Conservation (phyloP, 2,888 invertebrate genomes). For the Esperia sulphurella region DNA sequence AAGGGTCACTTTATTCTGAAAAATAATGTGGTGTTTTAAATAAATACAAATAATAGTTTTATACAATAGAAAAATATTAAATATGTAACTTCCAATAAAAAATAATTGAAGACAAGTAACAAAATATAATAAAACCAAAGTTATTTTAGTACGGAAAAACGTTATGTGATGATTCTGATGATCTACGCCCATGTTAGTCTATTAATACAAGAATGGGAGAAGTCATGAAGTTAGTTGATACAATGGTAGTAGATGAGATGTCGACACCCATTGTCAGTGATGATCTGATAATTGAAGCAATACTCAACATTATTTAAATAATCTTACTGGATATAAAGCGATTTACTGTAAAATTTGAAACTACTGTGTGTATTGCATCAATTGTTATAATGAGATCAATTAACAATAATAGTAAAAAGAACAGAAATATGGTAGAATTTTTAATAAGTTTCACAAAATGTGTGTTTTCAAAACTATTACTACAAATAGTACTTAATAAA, state of each 20-base stretch:
- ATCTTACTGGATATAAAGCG: background rate
- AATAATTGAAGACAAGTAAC: constrained; percentile 57
- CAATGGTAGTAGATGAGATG: constrained; percentile 32
- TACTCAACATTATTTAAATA: constrained; percentile 23
- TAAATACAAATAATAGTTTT: background rate
- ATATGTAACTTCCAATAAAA: background rate
- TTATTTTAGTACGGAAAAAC: constrained; percentile 57
- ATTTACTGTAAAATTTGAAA: background rate
- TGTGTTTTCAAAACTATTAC: too few species aligned
- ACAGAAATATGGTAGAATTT: constrained; percentile 1
- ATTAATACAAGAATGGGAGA: constrained; percentile 34
- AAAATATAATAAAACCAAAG: constrained; percentile 38
- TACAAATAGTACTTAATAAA: too few species aligned
- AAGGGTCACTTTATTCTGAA: constrained; percentile 1
- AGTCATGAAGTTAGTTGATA: constrained; percentile 50
- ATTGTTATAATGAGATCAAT: constrained; percentile 19
- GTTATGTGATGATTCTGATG: constrained; percentile 19
- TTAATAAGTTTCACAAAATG: background rate
- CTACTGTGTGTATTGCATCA: constrained; percentile 27
- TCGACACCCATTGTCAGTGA: constrained; percentile 43
- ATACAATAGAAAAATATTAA: background rate
- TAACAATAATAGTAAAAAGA: constrained; percentile 16
- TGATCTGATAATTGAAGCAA: constrained; percentile 55
- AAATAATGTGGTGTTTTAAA: background rate
- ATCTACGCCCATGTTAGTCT: constrained; percentile 66